phyloP scores from a whole-genome alignment of 35 echinoderm and acorn worm species.

The Ophioderma brevispina region DNA sequence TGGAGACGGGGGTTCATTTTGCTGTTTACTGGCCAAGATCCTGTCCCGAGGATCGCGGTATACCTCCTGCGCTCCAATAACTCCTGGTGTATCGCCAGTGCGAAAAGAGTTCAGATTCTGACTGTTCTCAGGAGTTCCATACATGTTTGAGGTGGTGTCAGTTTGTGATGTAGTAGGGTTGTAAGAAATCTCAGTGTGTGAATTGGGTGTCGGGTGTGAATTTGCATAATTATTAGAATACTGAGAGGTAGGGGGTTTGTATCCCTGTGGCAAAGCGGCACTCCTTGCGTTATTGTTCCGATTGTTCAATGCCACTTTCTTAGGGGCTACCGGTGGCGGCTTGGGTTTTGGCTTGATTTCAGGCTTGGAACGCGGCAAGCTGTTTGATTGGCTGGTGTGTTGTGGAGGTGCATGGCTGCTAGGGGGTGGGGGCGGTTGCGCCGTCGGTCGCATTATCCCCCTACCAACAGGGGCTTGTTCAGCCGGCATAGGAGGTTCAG shows the following conservation, averaged over 20 bases:
- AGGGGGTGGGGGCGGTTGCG: slow-evolving; percentile 42
- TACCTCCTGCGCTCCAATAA: slow-evolving; percentile 94
- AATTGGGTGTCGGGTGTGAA: slow-evolving; percentile 19
- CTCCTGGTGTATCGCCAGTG: slow-evolving; percentile 82
- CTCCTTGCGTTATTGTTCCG: slow-evolving; percentile 27
- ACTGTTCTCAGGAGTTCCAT: slow-evolving; percentile 67
- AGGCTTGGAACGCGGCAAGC: background rate
- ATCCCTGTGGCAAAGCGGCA: slow-evolving; percentile 9
- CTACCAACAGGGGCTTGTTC: slow-evolving; percentile 21
- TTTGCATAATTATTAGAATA: slow-evolving; percentile 26
- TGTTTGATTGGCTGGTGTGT: background rate
- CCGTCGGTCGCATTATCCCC: background rate
- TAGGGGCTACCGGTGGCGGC: slow-evolving; percentile 28
- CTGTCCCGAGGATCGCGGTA: slow-evolving; percentile 78
- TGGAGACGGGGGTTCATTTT: slow-evolving; percentile 12
- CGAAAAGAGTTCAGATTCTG: slow-evolving; percentile 62
- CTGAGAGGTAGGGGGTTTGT: slow-evolving; percentile 34
- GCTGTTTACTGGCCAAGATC: slow-evolving; percentile 52
- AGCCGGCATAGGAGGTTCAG: background rate
- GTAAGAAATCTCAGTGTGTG: slow-evolving; percentile 16
- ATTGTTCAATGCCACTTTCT: slow-evolving; percentile 16
- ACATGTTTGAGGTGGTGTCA: background rate
- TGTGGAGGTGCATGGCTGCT: slow-evolving; percentile 44
- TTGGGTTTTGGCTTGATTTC: slow-evolving; percentile 56
- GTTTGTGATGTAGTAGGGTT: slow-evolving; percentile 31